Base-by-base conservation (phyloP, 2,888 invertebrate genomes). In the Agelastica alni region DNA sequence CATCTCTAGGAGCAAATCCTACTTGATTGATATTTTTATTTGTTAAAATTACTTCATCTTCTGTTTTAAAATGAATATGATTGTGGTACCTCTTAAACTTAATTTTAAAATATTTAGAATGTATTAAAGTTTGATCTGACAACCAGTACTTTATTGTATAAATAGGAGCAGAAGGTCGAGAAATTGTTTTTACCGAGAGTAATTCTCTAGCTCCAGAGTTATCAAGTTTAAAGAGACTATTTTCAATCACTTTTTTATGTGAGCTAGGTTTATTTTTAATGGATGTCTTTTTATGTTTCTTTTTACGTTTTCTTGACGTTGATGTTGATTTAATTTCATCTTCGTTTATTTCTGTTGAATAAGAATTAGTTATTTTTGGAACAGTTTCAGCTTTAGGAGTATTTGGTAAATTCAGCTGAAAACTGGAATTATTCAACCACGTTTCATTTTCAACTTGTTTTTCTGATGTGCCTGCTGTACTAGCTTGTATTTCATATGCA, bases 131-230 rank as follows among this genome's bases (percentile, higher is more conserved):
- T 58, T 41, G 42, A 9, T 58, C 67, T 63, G 55, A 52, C 26
- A 68, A 54, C 53, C 67, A 63, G 60, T 68, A 67, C 47, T 62
- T 60, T 26, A 70, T 53, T 53, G 49, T 59, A 64, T 79, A 89
- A 75, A 78, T 79, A 1, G 89, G 86, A 46, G 84, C 80, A 0
- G 83, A 81, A 1, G 86, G 85, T 48, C 83, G 81, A 57, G 85
- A 83, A 9, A 90, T 78, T 0, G 85, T 87, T 26, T 80, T 75
- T 2, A 88, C 81, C 1, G 76, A 77, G 36, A 82, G 75, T 70
- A 85, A 85, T 43, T 81, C 83, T 43, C 72, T 76, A 34, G 84
- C 84, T 41, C 79, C 72, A 37, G 37, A 61, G 30, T 17, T 54
- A 53, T 70, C 70, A 20, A 71, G 56, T 32, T 22, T 52, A 58